Evolutionary conservation across 2,888 invertebrate genomes (phyloP).

Genomic region (Exocentrus adspersus): DNA sequence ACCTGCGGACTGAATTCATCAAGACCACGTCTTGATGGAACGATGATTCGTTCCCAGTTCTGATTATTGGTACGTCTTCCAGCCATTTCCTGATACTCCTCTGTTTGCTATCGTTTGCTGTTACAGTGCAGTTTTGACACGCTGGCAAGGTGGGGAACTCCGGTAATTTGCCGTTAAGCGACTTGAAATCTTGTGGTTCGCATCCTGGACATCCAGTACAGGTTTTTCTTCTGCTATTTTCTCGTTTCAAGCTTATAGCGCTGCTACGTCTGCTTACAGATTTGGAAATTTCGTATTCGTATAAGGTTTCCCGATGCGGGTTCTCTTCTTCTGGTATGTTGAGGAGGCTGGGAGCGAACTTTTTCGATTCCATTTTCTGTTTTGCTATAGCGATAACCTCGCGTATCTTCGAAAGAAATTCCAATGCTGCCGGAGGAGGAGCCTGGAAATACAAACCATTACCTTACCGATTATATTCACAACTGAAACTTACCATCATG

Average conservation of each 20-base stretch:
- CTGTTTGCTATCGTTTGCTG: conserved; percentile 75
- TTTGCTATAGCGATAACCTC: conserved; percentile 92
- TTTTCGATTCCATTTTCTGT: conserved; percentile 85
- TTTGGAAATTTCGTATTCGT: conserved; percentile 64
- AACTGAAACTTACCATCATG: conserved; percentile 79
- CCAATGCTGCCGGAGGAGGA: conserved; percentile 89
- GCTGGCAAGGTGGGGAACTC: conserved; percentile 58
- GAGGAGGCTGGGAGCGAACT: conserved; percentile 80
- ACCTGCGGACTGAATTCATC: conserved; percentile 24
- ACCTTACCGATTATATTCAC: no score
- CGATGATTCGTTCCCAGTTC: conserved; percentile 32
- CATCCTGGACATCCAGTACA: conserved; percentile 78
- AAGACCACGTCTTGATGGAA: conserved; percentile 7
- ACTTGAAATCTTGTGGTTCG: conserved; percentile 60
- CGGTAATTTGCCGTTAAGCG: conserved; percentile 60
- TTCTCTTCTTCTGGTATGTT: conserved; percentile 85
- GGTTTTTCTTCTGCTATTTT: conserved; percentile 69
- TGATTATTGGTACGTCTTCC: conserved; percentile 73
- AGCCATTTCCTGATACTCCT: conserved; percentile 80
- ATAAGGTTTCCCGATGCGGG: conserved; percentile 64
- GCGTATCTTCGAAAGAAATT: conserved; percentile 88
- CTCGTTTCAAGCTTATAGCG: conserved; percentile 69
- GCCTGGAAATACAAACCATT: conserved; percentile 75
- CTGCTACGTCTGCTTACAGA: conserved; percentile 67
- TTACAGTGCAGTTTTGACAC: conserved; percentile 67